Base-by-base conservation (phyloP, 2,888 invertebrate genomes). In the Petrolisthes cinctipes region DNA sequence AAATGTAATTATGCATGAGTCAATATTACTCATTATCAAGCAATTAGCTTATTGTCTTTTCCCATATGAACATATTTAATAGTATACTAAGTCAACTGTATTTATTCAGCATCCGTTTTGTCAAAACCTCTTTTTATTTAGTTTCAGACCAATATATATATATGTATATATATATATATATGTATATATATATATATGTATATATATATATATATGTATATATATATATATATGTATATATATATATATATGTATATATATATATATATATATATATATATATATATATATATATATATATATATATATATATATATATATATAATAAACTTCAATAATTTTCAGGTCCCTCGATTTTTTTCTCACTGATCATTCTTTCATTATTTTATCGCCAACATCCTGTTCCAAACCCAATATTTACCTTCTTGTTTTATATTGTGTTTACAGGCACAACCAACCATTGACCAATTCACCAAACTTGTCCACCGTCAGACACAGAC, bases 281-380 rank as follows among this genome's bases (percentile, higher is more conserved):
- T 82, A 66, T 82, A 82, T 82, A 23, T 61, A 82, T 83, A 66
- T 82, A 82, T 82, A 66, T 82, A 82, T 82, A 66, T 82, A 82
- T 73, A 66, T 82, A 82, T 82, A 66, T 82, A 82, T 82, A 66
- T 82, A 82, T 82, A 66, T 82, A 82, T 82, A 66, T 82, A 78
- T 76, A 76, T 23, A 76, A 37, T n/a, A 23, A 17, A 61, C 11
- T 4, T 61, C n/a, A 81, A 23, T 17, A 57, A 17, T 14, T 7
- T 4, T n/a, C n/a, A n/a, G n/a, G n/a, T n/a, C n/a, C n/a, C n/a
- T n/a, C n/a, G n/a, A n/a, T n/a, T n/a, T n/a, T n/a, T n/a, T n/a
- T n/a, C n/a, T n/a, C n/a, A n/a, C n/a, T n/a, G n/a, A n/a, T n/a
- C n/a, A n/a, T n/a, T n/a, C n/a, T n/a, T n/a, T n/a, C n/a, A n/a